phyloP scores from a whole-genome alignment of 2,797 vertebrate species.

The Gymnopithys bicolor region DNA sequence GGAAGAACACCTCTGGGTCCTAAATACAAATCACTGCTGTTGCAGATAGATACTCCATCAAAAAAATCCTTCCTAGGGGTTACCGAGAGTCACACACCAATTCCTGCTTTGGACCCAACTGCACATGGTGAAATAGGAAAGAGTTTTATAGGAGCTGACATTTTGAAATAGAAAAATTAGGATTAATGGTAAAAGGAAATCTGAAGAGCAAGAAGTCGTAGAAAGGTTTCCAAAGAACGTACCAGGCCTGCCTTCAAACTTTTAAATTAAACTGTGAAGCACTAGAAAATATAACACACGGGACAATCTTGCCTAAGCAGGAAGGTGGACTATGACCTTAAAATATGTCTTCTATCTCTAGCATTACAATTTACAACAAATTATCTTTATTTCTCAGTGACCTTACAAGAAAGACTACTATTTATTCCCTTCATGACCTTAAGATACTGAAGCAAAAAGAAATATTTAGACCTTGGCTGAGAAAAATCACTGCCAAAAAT shows the following conservation, averaged over 20 bases:
- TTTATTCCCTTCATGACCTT: neutral
- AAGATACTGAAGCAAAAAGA: neutral
- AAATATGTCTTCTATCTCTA: neutral
- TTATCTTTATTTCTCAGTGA: slow-evolving; percentile 29
- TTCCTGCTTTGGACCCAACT: neutral
- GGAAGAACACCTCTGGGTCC: neutral
- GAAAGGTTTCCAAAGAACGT: neutral
- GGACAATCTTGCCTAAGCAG: slow-evolving; percentile 13
- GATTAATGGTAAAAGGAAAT: neutral
- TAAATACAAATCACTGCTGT: neutral
- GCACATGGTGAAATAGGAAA: neutral
- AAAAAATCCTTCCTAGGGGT: neutral
- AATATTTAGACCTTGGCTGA: neutral
- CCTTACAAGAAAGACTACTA: neutral
- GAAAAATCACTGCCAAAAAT: neutral
- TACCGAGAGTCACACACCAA: neutral
- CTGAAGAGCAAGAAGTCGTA: neutral
- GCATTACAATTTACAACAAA: neutral
- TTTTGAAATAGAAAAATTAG: slow-evolving; percentile 9
- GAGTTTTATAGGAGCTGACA: neutral
- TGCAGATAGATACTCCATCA: neutral
- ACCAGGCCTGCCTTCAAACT: neutral
- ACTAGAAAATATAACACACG: neutral
- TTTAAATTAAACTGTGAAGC: slow-evolving; percentile 29
- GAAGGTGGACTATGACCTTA: slow-evolving; percentile 25